A percentile compares a stretch with the other conserved stretches of the same genome.
These are phyloP conservation scores for Dipodomys stephensi DNA, from an alignment of 2,113 vertebrate genomes.

Conservation along the genomic window DNA sequence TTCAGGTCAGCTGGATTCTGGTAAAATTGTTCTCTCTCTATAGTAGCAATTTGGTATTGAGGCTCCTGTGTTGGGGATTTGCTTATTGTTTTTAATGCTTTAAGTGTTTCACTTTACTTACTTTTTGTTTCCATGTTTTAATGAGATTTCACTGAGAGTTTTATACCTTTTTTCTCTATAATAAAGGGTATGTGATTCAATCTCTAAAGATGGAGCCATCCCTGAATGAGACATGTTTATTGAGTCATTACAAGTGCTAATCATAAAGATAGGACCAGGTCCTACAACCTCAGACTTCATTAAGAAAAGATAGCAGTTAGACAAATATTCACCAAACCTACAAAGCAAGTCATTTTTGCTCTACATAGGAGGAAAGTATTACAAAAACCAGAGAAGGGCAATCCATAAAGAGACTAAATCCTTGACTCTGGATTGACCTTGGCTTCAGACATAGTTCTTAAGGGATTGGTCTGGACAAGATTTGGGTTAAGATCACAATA, in stretches of 20 bases:
- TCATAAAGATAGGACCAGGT: neutral
- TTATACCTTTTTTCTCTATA: neutral
- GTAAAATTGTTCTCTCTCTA: neutral
- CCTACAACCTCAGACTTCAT: accelerated
- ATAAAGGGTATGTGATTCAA: neutral
- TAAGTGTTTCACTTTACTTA: neutral
- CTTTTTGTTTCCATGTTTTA: neutral
- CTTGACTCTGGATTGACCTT: neutral
- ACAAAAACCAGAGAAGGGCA: accelerated
- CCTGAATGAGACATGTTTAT: neutral
- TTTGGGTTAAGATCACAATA: neutral
- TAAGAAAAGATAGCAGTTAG: accelerated
- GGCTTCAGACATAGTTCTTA: neutral
- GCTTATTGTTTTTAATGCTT: neutral
- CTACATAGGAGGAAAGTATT: too few species aligned
- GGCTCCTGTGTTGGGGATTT: neutral
- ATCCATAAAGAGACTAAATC: too few species aligned
- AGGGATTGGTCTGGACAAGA: neutral
- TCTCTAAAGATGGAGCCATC: neutral
- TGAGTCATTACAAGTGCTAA: neutral
- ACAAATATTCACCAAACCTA: neutral
- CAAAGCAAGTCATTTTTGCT: neutral
- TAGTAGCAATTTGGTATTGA: neutral
- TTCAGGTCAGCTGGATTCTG: neutral
- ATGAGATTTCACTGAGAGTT: neutral